phyloP scores from a whole-genome alignment of 1,140 invertebrate species.

The Sweltsa coloradensis region DNA sequence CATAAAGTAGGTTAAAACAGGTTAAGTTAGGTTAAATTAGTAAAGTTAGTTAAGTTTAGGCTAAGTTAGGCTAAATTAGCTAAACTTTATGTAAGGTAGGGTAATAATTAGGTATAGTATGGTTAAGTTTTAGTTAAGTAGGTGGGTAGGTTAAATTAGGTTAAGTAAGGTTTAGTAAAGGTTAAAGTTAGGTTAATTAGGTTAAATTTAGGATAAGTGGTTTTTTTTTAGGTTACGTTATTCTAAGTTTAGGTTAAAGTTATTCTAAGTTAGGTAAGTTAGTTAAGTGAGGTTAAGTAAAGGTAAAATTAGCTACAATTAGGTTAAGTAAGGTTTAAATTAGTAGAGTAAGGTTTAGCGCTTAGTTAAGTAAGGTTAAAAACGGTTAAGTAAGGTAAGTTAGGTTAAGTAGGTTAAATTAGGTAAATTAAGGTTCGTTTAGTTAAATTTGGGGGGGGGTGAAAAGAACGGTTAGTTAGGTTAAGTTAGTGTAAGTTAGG shows the following conservation, averaged over 20 bases:
- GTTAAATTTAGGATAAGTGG: too few species aligned
- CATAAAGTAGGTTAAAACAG: slow-evolving; percentile 18
- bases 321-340: slow-evolving; percentile 16
- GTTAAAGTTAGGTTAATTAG: neutral
- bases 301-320: neutral
- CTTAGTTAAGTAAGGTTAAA: slow-evolving; percentile 15
- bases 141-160: slow-evolving; percentile 1
- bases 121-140: neutral
- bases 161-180: slow-evolving; percentile 2
- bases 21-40: slow-evolving; percentile 2
- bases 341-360: slow-evolving; percentile 20
- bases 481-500: slow-evolving; percentile 12
- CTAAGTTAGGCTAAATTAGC: slow-evolving; percentile 1
- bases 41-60: neutral
- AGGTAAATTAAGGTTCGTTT: too few species aligned
- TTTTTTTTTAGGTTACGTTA: too few species aligned
- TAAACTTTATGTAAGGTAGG: too few species aligned
- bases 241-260: too few species aligned
- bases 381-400: too few species aligned
- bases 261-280: slow-evolving; percentile 1
- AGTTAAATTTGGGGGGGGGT: too few species aligned
- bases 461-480: slow-evolving; percentile 7
- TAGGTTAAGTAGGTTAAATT: too few species aligned
- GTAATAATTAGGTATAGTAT: neutral
- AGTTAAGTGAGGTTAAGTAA: slow-evolving; percentile 1